These are phyloP conservation scores for Loxodonta africana DNA, from an alignment of 2,113 vertebrate species.

Conservation along the genomic window DNA sequence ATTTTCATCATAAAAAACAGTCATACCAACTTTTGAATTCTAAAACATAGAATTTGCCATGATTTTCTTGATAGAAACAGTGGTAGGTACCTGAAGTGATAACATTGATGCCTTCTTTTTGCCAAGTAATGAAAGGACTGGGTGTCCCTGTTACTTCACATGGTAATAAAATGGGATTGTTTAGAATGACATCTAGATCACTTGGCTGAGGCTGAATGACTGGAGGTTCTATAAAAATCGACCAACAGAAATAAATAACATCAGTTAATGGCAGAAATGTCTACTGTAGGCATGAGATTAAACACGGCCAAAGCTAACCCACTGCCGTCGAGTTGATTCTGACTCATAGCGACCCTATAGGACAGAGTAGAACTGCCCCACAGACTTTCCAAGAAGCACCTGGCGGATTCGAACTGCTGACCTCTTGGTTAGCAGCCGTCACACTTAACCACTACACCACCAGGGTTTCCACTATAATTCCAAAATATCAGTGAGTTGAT, in stretches of 20 bases:
- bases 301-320: background rate
- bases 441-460: too few relatives aligned
- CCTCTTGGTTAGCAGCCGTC: too few relatives aligned
- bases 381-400: too few relatives aligned
- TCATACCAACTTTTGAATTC: background rate
- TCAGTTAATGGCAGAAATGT: background rate
- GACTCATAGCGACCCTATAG: too few relatives aligned
- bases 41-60: background rate
- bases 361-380: too few relatives aligned
- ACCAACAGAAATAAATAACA: background rate
- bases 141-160: constrained; percentile 95
- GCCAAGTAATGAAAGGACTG: constrained; percentile 94
- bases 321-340: too few relatives aligned
- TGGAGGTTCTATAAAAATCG: constrained; percentile 90
- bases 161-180: constrained; percentile 93
- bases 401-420: too few relatives aligned
- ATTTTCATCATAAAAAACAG: background rate
- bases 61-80: background rate
- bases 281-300: background rate
- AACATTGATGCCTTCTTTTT: constrained; percentile 97
- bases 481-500: background rate
- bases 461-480: background rate
- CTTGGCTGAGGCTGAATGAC: constrained; percentile 92
- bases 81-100: constrained; percentile 89
- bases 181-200: constrained; percentile 93